Percentiles rank a stretch among this genome's conserved stretches.
Conservation (phyloP, 2,113 vertebrate genomes). For the Rhizomys pruinosus region DNA sequence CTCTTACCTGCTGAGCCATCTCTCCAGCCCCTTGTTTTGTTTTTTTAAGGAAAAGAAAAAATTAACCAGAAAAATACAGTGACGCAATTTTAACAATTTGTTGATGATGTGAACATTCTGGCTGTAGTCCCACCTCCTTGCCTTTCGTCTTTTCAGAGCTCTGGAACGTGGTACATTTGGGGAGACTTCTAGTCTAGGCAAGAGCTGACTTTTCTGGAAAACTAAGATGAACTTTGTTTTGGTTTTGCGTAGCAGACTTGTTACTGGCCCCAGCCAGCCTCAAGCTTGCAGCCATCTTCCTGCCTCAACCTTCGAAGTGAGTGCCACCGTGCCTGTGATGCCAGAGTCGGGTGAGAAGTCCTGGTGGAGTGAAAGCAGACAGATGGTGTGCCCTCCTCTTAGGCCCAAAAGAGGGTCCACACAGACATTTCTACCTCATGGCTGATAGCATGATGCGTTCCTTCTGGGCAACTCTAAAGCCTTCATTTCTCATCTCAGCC, state of each 20-base stretch:
- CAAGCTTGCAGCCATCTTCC: neutral
- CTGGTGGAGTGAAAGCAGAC: neutral
- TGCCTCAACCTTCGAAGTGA: neutral
- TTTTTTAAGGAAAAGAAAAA: too few relatives aligned
- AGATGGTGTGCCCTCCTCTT: neutral
- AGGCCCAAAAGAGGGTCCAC: neutral
- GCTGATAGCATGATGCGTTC: neutral
- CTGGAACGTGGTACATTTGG: neutral
- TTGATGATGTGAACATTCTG: neutral
- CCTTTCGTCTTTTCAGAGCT: neutral
- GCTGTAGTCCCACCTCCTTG: neutral
- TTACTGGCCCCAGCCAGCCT: neutral
- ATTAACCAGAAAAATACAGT: neutral
- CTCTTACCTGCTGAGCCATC: too few relatives aligned
- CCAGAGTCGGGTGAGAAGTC: neutral
- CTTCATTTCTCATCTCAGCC: neutral
- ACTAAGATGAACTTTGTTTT: neutral
- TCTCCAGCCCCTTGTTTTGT: too few relatives aligned
- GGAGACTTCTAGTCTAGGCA: neutral
- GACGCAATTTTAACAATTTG: neutral
- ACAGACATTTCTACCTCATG: neutral
- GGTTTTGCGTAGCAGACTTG: neutral
- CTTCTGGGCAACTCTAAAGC: neutral
- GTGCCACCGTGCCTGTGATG: neutral
- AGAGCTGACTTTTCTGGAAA: neutral